Conservation (phyloP, 92 coral and sea anemone genomes). For the Epizoanthus scotinus region DNA sequence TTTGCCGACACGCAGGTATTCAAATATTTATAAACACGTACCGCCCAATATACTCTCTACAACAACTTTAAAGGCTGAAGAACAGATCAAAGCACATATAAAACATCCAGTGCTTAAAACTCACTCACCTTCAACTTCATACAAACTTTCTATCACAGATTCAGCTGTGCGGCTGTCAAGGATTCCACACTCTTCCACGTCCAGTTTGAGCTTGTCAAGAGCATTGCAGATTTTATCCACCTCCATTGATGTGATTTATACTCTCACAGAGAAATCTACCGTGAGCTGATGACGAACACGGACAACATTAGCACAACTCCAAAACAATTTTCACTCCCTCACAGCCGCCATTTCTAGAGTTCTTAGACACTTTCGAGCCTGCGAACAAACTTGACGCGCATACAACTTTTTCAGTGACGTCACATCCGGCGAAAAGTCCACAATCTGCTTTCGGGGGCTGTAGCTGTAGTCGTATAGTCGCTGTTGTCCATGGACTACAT, state of each 20-base stretch:
- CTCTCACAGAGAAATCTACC: background rate
- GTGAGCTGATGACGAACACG: background rate
- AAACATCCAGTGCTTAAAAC: constrained; percentile 12
- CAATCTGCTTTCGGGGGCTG: too few species aligned
- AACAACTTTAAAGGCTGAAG: background rate
- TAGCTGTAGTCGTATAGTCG: too few species aligned
- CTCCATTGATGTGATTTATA: constrained; percentile 19
- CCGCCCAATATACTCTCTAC: background rate
- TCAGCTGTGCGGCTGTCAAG: constrained; percentile 38
- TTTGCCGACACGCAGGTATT: background rate
- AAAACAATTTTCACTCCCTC: background rate
- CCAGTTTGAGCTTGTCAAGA: constrained; percentile 28
- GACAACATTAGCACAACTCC: background rate
- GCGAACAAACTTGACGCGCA: background rate
- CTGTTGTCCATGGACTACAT: too few species aligned
- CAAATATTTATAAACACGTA: background rate
- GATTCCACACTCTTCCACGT: constrained; percentile 27
- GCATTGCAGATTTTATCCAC: constrained; percentile 33
- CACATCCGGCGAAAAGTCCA: background rate
- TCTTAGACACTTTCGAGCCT: background rate
- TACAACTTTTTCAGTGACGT: background rate
- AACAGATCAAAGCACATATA: background rate
- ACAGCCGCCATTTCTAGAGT: background rate
- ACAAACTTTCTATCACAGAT: constrained; percentile 31
- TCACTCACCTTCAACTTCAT: constrained; percentile 31